A percentile compares a stretch with the other conserved stretches of the same genome.
Conservation (phyloP, 2,797 vertebrate species). For the Uromys caudimaculatus region DNA sequence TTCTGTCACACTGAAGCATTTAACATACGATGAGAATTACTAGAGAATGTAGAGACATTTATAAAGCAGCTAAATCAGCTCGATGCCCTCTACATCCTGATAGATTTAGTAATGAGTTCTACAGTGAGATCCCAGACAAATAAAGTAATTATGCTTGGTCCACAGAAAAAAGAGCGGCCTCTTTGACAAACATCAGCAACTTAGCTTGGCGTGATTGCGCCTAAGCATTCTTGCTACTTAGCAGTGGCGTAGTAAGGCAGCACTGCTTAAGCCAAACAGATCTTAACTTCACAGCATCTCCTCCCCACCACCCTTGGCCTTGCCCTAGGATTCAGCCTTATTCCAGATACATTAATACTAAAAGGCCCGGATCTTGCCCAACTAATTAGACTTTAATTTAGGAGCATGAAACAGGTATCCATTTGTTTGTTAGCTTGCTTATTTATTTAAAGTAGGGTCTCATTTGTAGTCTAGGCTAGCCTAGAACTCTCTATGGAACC, state of each 20-base stretch:
- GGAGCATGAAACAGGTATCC: conserved; percentile 13
- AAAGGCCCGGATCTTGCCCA: conserved; percentile 52
- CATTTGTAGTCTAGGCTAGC: not conserved
- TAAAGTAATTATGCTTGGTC: conserved; percentile 80
- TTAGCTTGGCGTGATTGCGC: not conserved
- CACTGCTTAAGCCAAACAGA: conserved; percentile 44
- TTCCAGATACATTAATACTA: conserved; percentile 39
- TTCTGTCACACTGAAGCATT: conserved; percentile 80
- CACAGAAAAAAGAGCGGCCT: conserved; percentile 45
- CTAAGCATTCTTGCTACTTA: not conserved
- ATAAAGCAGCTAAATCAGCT: conserved; percentile 84
- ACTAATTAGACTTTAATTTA: conserved; percentile 65
- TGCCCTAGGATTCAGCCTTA: not conserved
- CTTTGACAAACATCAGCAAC: conserved; percentile 44
- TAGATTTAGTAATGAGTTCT: conserved; percentile 83
- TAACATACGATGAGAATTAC: conserved; percentile 80
- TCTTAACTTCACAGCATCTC: not conserved
- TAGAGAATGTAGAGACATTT: conserved; percentile 78
- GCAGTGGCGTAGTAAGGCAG: not conserved
- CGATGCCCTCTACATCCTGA: conserved; percentile 72
- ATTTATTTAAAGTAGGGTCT: not conserved
- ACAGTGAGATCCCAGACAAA: conserved; percentile 83
- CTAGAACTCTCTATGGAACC: not conserved
- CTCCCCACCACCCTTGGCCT: not conserved
- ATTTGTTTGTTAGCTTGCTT: not conserved